Evolutionary conservation across 2,797 vertebrate species (phyloP), one percentile per base, ranked within the genome.

Genomic region (Lacerta agilis): DNA sequence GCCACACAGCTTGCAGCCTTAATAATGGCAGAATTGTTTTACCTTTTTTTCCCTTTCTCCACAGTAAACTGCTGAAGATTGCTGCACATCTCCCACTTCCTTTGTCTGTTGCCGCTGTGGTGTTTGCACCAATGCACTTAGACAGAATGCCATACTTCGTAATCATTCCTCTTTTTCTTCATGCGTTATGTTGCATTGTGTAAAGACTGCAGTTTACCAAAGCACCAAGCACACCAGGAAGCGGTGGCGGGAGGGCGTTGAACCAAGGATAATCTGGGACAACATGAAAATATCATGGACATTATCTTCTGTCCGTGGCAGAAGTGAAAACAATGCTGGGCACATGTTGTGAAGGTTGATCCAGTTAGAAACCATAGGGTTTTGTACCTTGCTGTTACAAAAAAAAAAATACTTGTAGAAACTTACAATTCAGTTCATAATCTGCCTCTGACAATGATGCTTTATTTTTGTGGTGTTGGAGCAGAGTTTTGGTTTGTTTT

Each of bases 131-230:
- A 3, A 93, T 97, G 79, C 98, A 99, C 95, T 97, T 99, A 81
- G 99, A 99, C 95, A 97, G 98, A 96, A 95, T 98, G 91, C 96
- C 97, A 27, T 96, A 98, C 94, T 98, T 98, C 90, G 93, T 98
- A 91, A 95, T 96, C 73, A 93, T 96, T 84, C 97, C 97, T 18
- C 96, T 99, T 83, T 90, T 96, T 79, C 95, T 98, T 38, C 96
- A 99, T 33, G 95, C 97, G 5, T 85, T 97, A 67, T 98, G 98
- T 92, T 97, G 97, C 94, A 93, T 97, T 91, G 94, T 98, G 94
- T 99, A 96, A 93, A 89, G 49, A 1, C 1, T 83, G 87, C 1
- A 0, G 81, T 77, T 76, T 64, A 2, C 36, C 82, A 82, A 85
- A 82, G 85, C 85, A 75, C 75, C 55, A 72, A 81, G 88, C 82